Base-by-base conservation (phyloP, 1,140 invertebrate genomes). In the Ceratosolen fusciceps region DNA sequence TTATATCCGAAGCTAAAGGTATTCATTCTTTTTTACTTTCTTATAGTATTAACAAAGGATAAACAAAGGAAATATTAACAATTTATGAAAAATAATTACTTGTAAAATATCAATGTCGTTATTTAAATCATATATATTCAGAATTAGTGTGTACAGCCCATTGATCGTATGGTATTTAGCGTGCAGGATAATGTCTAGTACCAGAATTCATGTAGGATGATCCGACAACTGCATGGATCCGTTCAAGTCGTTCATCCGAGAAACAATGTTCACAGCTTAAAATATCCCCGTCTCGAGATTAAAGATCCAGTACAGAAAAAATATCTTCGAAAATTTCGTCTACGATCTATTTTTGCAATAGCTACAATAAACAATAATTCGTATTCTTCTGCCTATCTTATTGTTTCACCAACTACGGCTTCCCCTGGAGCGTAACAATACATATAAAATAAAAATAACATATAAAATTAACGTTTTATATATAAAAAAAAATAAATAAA, bases 71-170 rank as follows among this genome's bases (percentile, higher is more conserved):
- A n/a, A n/a, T n/a, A n/a, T n/a, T n/a, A n/a, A n/a, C n/a, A n/a
- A n/a, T n/a, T n/a, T n/a, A n/a, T n/a, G n/a, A n/a, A n/a, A 54
- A 54, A n/a, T 58, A 58, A 58, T 58, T 58, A 58, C 24, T 2
- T n/a, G 9, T 2, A 58, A 24, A 26, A 58, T 26, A 58, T 9
- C 7, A 26, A 26, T 26, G n/a, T 58, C 24, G 26, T 58, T 58
- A 24, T n/a, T 24, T 26, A 2, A 1, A 2, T 26, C 2, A n/a
- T 26, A 26, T 9, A 10, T 26, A 10, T 26, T n/a, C 52, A 10
- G 2, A 12, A 7, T 58, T 4, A 8, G 8, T 58, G 5, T 9
- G 2, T 26, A 1, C 14, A 9, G 21, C n/a, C 24, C 24, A 58
- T 10, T 58, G 54, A 58, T 26, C 54, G 9, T 26, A 58, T 10